These are phyloP conservation scores for Sinohyriopsis cumingii DNA, from an alignment of 2,888 invertebrate genomes.

Conservation along the genomic window DNA sequence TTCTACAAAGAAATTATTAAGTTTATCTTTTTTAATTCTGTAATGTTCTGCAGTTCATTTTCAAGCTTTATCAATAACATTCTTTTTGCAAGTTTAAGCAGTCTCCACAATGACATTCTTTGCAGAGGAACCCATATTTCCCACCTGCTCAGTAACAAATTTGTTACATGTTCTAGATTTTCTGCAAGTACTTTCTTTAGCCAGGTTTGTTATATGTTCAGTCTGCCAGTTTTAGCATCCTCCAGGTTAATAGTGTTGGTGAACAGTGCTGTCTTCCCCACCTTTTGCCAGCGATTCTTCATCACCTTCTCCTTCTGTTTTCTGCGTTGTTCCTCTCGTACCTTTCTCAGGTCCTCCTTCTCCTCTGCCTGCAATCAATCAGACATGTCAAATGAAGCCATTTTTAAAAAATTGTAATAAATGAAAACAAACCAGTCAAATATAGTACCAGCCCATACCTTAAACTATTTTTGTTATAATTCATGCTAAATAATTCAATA, in stretches of 20 bases:
- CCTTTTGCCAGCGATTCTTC: constrained; percentile 44
- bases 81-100: too few relatives aligned
- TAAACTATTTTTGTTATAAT: background rate
- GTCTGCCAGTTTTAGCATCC: constrained; percentile 33
- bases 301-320: constrained; percentile 53
- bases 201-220: constrained; percentile 29
- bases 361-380: constrained; percentile 49
- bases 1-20: too few relatives aligned
- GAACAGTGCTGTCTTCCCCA: constrained; percentile 37
- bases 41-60: too few relatives aligned
- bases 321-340: constrained; percentile 46
- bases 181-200: too few relatives aligned
- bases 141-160: too few relatives aligned
- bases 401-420: background rate
- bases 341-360: constrained; percentile 44
- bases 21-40: too few relatives aligned
- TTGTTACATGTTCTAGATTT: too few relatives aligned
- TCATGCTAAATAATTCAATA: background rate
- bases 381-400: background rate
- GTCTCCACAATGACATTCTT: too few relatives aligned
- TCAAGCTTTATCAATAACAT: too few relatives aligned
- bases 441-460: background rate
- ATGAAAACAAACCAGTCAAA: background rate
- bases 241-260: constrained; percentile 35
- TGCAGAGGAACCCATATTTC: too few relatives aligned